Conservation (phyloP, 2,113 vertebrate genomes). For the Cheirogaleus medius region DNA sequence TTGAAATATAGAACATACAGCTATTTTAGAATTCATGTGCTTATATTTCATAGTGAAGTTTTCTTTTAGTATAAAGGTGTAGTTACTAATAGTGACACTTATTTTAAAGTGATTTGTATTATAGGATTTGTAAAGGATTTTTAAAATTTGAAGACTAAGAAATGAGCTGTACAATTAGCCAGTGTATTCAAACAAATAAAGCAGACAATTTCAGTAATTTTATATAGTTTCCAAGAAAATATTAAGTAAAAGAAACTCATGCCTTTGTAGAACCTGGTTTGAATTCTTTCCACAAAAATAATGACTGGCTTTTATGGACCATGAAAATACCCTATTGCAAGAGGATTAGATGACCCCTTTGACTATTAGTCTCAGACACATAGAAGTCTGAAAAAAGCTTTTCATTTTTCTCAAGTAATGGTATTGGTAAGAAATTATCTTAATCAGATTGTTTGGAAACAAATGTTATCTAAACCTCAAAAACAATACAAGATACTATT, state of each 20-base stretch:
- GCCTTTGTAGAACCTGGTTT: not conserved
- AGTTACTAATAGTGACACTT: not conserved
- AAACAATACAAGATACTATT: not conserved
- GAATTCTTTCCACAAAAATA: not conserved
- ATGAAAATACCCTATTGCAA: not conserved
- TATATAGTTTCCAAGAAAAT: not conserved
- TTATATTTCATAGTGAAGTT: not conserved
- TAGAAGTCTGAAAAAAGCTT: not conserved
- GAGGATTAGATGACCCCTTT: not conserved
- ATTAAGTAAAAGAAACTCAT: not conserved
- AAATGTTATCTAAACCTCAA: not conserved
- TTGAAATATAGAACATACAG: not conserved
- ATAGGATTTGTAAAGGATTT: constrained; percentile 11
- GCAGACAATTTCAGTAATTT: not conserved
- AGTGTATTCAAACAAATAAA: not conserved
- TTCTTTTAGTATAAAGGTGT: not conserved
- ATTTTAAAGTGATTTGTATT: not conserved
- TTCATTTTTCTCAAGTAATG: not conserved
- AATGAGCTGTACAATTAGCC: not conserved
- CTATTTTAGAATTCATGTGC: not conserved
- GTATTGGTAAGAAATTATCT: not conserved
- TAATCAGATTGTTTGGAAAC: not conserved
- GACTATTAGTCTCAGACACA: not conserved
- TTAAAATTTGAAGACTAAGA: not conserved
- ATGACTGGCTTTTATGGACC: not conserved